A percentile compares a stretch with the other conserved stretches of the same genome.
Conservation (phyloP, 2,797 vertebrate genomes). For the Ambastaia sidthimunki region DNA sequence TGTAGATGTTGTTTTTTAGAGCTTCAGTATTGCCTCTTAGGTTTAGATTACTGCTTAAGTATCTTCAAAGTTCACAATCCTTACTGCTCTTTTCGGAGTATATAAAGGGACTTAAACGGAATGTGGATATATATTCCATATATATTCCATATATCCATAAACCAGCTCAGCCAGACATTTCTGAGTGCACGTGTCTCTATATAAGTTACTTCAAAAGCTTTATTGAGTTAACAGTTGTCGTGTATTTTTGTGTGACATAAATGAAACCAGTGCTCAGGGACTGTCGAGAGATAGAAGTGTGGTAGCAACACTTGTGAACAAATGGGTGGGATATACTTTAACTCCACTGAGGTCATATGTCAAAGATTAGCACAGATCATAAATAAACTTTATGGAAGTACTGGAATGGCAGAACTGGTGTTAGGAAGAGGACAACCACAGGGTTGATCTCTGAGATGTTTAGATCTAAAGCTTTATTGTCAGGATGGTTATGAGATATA, state of each 20-base stretch:
- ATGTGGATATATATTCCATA: too few relatives aligned
- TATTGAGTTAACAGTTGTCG: slow-evolving; percentile 65
- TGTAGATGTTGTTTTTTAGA: slow-evolving; percentile 35
- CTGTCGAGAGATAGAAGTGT: slow-evolving; percentile 59
- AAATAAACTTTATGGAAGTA: slow-evolving; percentile 47
- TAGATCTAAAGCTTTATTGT: slow-evolving; percentile 48
- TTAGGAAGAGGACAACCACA: slow-evolving; percentile 5
- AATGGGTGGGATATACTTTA: slow-evolving; percentile 48
- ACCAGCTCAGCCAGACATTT: slow-evolving; percentile 33
- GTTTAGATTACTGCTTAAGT: slow-evolving; percentile 28
- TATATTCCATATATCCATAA: slow-evolving; percentile 21
- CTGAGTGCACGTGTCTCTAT: slow-evolving; percentile 41
- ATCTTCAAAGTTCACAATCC: slow-evolving; percentile 1
- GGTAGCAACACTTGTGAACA: slow-evolving; percentile 57
- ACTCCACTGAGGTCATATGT: slow-evolving; percentile 38
- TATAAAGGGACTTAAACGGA: slow-evolving; percentile 64
- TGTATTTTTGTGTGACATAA: slow-evolving; percentile 69
- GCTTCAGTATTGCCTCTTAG: slow-evolving; percentile 30
- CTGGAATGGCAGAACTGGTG: slow-evolving; percentile 27
- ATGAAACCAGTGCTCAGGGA: slow-evolving; percentile 77
- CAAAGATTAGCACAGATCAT: slow-evolving; percentile 55
- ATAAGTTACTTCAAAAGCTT: slow-evolving; percentile 68
- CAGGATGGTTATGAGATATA: slow-evolving; percentile 25
- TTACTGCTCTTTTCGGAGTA: slow-evolving; percentile 51
- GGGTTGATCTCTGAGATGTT: slow-evolving; percentile 12